Percentiles rank a stretch among this genome's conserved stretches.
These are phyloP conservation scores for Kuschelorhynchus macadamiae DNA, from an alignment of 2,888 invertebrate genomes.

Conservation along the genomic window DNA sequence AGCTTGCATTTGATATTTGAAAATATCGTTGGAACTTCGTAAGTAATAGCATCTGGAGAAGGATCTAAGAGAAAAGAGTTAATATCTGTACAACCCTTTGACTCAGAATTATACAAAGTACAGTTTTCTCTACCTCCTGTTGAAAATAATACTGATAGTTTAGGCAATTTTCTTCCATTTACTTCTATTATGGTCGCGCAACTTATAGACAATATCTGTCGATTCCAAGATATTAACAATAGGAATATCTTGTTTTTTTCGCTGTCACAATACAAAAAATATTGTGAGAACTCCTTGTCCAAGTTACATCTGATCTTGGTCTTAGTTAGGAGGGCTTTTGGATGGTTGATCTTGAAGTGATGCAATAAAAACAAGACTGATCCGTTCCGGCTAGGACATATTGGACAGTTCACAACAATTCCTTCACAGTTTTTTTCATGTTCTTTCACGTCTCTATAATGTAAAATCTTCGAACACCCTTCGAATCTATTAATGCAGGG, in stretches of 20 bases:
- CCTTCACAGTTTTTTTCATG: slow-evolving; percentile 43
- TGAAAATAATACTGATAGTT: neutral
- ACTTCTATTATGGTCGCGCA: neutral
- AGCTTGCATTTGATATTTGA: neutral
- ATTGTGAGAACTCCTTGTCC: neutral
- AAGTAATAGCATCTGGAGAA: neutral
- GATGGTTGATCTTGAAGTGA: slow-evolving; percentile 18
- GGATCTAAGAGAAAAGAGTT: neutral
- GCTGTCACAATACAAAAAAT: slow-evolving; percentile 13
- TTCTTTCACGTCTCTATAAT: slow-evolving; percentile 31
- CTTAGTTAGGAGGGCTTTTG: neutral
- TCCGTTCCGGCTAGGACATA: slow-evolving; percentile 12
- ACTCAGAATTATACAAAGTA: neutral
- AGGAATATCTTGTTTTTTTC: neutral
- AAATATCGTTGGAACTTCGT: neutral
- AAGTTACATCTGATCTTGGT: neutral
- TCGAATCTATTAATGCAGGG: slow-evolving; percentile 47
- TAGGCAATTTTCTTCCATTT: neutral
- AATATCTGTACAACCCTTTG: slow-evolving; percentile 5
- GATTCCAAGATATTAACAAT: neutral
- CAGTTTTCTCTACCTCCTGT: neutral
- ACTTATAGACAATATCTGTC: neutral
- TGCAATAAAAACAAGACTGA: neutral
- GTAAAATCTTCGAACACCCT: slow-evolving; percentile 43
- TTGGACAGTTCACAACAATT: slow-evolving; percentile 28